phyloP scores from a whole-genome alignment of 1,140 invertebrate species.

The Drosophila sechellia region DNA sequence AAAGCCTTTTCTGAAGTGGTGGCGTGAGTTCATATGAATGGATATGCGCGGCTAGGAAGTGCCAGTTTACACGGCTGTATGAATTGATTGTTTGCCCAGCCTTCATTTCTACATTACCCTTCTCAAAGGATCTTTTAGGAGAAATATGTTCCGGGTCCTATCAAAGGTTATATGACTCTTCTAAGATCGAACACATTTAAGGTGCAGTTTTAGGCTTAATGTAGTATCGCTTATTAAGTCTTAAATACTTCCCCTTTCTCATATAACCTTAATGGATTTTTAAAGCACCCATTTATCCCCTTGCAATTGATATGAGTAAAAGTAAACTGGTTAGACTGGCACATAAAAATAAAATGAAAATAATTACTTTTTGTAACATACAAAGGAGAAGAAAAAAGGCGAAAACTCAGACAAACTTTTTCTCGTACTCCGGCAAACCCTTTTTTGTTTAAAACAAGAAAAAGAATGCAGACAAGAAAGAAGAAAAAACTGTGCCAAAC shows the following conservation, averaged over 20 bases:
- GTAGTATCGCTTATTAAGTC: not conserved
- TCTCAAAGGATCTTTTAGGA: not conserved
- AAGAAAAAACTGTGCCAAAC: conserved; percentile 44
- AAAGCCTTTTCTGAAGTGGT: conserved; percentile 29
- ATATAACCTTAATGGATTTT: not conserved
- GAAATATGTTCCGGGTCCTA: not conserved
- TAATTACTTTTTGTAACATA: conserved; percentile 35
- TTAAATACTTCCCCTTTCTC: too few relatives aligned
- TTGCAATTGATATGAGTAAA: conserved; percentile 22
- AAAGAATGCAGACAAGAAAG: conserved; percentile 34
- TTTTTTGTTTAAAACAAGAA: conserved; percentile 30
- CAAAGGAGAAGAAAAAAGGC: conserved; percentile 20
- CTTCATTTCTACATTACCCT: conserved; percentile 1
- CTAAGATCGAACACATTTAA: not conserved
- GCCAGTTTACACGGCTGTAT: conserved; percentile 10
- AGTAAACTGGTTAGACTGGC: conserved; percentile 32
- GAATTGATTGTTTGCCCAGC: conserved; percentile 11
- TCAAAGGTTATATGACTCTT: too few relatives aligned
- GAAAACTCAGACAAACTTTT: conserved; percentile 43
- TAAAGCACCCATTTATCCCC: not conserved
- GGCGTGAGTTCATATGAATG: conserved; percentile 20
- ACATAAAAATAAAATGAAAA: conserved; percentile 41
- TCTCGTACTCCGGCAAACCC: conserved; percentile 22
- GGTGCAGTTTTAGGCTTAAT: not conserved
- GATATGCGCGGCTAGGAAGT: conserved; percentile 19